Evolutionary conservation across 1,140 invertebrate species (phyloP).

Genomic region (Callitettix versicolor): DNA sequence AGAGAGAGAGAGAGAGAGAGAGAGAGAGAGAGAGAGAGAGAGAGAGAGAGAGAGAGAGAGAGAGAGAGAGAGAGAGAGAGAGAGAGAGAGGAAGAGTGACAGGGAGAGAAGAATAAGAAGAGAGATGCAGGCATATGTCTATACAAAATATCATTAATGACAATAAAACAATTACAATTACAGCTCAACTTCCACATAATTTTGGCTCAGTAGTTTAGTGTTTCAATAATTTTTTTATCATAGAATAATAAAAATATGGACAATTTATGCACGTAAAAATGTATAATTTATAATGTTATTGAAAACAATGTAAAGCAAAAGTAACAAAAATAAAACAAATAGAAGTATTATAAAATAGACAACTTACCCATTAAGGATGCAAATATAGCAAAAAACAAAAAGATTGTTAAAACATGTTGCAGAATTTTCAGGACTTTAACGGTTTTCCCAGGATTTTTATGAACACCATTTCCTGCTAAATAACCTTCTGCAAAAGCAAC

Average conservation of each 20-base stretch:
- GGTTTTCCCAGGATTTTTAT: slow-evolving; percentile 46
- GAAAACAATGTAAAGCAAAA: no score
- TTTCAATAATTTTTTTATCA: no score
- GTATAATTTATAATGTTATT: no score
- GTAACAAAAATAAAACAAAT: no score
- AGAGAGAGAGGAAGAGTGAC: neutral
- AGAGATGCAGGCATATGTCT: neutral
- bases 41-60: neutral
- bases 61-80: neutral
- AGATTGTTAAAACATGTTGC: slow-evolving; percentile 56
- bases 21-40: neutral
- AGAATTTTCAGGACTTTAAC: slow-evolving; percentile 58
- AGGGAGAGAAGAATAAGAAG: slow-evolving; percentile 1
- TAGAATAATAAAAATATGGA: no score
- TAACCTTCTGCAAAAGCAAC: slow-evolving; percentile 87
- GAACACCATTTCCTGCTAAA: slow-evolving; percentile 48
- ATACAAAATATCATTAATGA: no score
- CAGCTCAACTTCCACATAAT: no score
- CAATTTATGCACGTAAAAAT: no score
- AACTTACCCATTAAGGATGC: slow-evolving; percentile 53
- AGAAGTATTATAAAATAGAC: no score
- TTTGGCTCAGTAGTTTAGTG: no score
- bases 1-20: neutral
- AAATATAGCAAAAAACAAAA: slow-evolving; percentile 64
- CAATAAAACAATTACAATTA: no score